These are phyloP conservation scores for Tanytarsus gracilentus DNA, from an alignment of 2,888 invertebrate genomes.

Conservation along the genomic window DNA sequence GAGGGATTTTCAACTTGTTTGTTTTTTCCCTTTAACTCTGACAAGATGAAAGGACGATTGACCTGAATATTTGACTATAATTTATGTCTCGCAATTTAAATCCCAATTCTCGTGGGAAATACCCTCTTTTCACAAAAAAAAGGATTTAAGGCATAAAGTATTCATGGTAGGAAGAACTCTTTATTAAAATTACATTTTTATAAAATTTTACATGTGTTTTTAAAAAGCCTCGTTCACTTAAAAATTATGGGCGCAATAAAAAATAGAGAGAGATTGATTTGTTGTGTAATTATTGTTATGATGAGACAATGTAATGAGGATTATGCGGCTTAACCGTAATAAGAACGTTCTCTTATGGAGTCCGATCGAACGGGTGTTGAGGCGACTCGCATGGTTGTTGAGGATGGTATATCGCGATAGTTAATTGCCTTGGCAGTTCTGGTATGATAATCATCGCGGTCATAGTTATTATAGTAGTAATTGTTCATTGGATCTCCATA, in stretches of 20 bases:
- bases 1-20: too few species aligned
- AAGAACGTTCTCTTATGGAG: neutral
- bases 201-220: too few species aligned
- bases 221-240: too few species aligned
- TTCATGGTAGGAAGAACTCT: neutral
- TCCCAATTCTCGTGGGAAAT: conserved; percentile 3
- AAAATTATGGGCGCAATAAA: too few species aligned
- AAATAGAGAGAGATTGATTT: too few species aligned
- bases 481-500: conserved; percentile 41
- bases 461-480: conserved; percentile 11
- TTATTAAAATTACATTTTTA: neutral
- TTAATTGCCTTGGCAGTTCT: conserved; percentile 4
- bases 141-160: neutral
- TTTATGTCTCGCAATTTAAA: conserved; percentile 18
- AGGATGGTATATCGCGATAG: conserved; percentile 1
- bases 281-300: too few species aligned
- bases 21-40: neutral
- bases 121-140: neutral
- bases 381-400: conserved; percentile 21
- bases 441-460: neutral
- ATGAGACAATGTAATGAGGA: too few species aligned
- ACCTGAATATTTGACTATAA: conserved; percentile 28
- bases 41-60: conserved; percentile 23
- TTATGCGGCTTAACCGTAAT: conserved; percentile 23
- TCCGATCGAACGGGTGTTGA: conserved; percentile 11